Evolutionary conservation across 2,797 vertebrate genomes (phyloP).

Genomic region (Aeoliscus strigatus): DNA sequence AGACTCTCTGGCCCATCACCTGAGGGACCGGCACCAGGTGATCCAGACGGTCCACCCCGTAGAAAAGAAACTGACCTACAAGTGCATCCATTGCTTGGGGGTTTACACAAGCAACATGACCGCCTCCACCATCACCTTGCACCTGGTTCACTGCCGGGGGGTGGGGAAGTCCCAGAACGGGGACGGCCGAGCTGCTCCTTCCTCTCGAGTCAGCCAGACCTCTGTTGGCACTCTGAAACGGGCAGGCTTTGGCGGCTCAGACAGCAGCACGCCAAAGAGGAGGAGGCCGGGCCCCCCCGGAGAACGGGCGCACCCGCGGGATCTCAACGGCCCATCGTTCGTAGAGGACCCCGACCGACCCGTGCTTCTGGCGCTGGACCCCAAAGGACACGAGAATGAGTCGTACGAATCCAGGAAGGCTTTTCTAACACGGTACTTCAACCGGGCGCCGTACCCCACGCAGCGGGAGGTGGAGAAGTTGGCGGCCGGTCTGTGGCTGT

Average conservation of each 20-base stretch:
- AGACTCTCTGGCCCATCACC: slow-evolving; percentile 92
- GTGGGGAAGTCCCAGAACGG: slow-evolving; percentile 95
- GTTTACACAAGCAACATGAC: slow-evolving; percentile 99
- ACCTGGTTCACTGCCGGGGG: slow-evolving; percentile 94
- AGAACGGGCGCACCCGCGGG: slow-evolving; percentile 64
- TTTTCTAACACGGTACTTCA: slow-evolving; percentile 93
- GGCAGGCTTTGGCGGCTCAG: slow-evolving; percentile 76
- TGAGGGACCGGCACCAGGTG: slow-evolving; percentile 94
- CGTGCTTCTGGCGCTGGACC: slow-evolving; percentile 87
- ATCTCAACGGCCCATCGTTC: slow-evolving; percentile 68
- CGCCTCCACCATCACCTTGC: slow-evolving; percentile 94
- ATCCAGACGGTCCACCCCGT: slow-evolving; percentile 97
- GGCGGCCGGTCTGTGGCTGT: slow-evolving; percentile 92
- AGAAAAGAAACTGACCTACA: slow-evolving; percentile 98
- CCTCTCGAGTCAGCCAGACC: slow-evolving; percentile 78
- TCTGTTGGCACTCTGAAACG: slow-evolving; percentile 81
- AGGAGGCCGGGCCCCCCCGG: slow-evolving; percentile 76
- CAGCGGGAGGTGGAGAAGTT: slow-evolving; percentile 91
- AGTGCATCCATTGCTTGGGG: slow-evolving; percentile 97
- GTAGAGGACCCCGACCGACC: slow-evolving; percentile 88
- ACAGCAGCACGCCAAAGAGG: slow-evolving; percentile 83
- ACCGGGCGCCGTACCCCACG: slow-evolving; percentile 86
- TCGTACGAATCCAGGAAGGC: slow-evolving; percentile 92
- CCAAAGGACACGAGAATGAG: slow-evolving; percentile 91
- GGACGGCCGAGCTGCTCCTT: slow-evolving; percentile 78